Evolutionary conservation across 2,888 invertebrate species (phyloP).

Genomic region (Creontiades dilutus): DNA sequence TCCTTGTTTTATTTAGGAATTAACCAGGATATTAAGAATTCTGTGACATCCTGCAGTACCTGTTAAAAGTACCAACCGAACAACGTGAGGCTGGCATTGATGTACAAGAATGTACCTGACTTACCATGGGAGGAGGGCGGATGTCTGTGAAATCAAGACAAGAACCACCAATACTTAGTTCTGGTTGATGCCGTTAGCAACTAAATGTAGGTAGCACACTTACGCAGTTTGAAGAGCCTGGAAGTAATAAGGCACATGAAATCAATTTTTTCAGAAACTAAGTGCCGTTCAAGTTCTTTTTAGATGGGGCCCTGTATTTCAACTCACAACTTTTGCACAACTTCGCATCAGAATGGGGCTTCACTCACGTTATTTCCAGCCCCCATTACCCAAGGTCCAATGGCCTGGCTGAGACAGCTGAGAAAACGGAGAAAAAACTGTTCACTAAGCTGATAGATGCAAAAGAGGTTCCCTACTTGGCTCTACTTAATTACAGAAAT

Average conservation of each 20-base stretch:
- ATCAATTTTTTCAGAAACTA: slow-evolving; percentile 67
- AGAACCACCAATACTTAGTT: slow-evolving; percentile 75
- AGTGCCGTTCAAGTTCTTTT: slow-evolving; percentile 41
- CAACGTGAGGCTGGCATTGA: slow-evolving; percentile 75
- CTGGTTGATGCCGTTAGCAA: slow-evolving; percentile 76
- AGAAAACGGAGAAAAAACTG: neutral
- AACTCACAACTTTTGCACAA: slow-evolving; percentile 58
- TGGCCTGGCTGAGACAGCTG: slow-evolving; percentile 46
- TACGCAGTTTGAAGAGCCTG: slow-evolving; percentile 71
- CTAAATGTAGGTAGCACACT: slow-evolving; percentile 74
- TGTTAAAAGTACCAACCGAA: slow-evolving; percentile 72
- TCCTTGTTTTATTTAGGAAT: slow-evolving; percentile 76
- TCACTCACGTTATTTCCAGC: slow-evolving; percentile 14
- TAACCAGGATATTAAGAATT: slow-evolving; percentile 74
- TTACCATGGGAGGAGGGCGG: slow-evolving; percentile 76
- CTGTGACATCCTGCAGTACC: slow-evolving; percentile 73
- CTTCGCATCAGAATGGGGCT: slow-evolving; percentile 53
- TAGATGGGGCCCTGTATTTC: slow-evolving; percentile 68
- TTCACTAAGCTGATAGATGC: slow-evolving; percentile 12
- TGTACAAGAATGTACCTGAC: slow-evolving; percentile 76
- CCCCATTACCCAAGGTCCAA: slow-evolving; percentile 45
- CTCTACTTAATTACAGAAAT: neutral
- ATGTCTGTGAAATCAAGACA: slow-evolving; percentile 76
- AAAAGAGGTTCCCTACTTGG: slow-evolving; percentile 42
- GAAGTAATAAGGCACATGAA: slow-evolving; percentile 73